phyloP scores from a whole-genome alignment of 2,113 vertebrate genomes.

The Sinosuthora webbiana region DNA sequence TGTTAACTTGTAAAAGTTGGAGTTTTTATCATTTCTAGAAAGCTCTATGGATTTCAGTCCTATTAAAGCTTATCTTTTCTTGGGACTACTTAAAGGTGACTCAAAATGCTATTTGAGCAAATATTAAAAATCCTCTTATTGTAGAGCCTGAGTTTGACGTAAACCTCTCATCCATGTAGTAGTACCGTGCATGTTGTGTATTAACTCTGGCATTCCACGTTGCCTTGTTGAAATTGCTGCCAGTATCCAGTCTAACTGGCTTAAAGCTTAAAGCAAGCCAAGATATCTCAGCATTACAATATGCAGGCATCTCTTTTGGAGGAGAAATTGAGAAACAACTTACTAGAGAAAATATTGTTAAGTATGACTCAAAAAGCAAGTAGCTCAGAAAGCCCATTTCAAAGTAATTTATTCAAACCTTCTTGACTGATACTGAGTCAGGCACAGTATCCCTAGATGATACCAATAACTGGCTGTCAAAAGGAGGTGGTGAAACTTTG shows the following conservation, averaged over 20 bases:
- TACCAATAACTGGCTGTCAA: not conserved
- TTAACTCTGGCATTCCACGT: not conserved
- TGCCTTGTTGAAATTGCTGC: not conserved
- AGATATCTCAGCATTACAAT: not conserved
- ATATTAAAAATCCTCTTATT: not conserved
- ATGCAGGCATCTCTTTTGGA: not conserved
- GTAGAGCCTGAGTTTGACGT: not conserved
- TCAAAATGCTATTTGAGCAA: not conserved
- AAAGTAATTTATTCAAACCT: not conserved
- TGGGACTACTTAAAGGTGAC: not conserved
- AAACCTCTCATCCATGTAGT: not conserved
- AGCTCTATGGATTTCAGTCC: not conserved
- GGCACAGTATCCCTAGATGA: not conserved
- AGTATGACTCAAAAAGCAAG: not conserved
- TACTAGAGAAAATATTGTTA: not conserved
- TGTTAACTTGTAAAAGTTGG: not conserved
- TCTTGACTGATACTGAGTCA: not conserved
- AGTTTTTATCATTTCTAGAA: not conserved
- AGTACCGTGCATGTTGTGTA: fast-evolving
- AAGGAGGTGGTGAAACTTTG: not conserved
- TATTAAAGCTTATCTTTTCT: not conserved
- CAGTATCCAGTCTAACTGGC: not conserved
- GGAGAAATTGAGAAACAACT: not conserved
- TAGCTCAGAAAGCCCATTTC: not conserved
- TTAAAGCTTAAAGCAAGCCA: not conserved